These are phyloP conservation scores for Scylla paramamosain DNA, from an alignment of 1,140 invertebrate species.

Conservation along the genomic window DNA sequence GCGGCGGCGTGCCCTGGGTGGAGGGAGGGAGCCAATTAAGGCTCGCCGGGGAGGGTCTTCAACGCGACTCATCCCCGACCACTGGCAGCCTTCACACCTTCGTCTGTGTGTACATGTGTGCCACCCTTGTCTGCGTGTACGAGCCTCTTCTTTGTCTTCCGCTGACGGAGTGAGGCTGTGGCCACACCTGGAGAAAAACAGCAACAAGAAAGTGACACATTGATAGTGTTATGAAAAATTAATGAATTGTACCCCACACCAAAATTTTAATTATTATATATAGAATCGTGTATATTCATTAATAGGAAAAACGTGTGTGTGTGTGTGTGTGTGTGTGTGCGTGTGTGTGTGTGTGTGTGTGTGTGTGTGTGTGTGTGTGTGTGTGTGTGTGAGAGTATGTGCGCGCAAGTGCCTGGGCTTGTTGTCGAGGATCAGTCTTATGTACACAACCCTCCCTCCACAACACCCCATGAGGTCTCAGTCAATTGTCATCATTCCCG, in stretches of 20 bases:
- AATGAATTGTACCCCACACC: too few relatives aligned
- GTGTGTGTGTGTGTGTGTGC: conserved; percentile 31
- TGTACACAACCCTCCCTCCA: background rate
- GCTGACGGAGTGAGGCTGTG: too few relatives aligned
- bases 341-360: conserved; percentile 47
- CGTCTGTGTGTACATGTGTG: background rate
- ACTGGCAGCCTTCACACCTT: background rate
- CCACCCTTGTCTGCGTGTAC: too few relatives aligned
- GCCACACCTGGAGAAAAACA: too few relatives aligned
- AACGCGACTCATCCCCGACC: background rate
- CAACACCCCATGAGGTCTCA: background rate
- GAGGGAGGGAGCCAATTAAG: background rate
- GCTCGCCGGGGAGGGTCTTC: background rate
- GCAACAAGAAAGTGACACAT: too few relatives aligned
- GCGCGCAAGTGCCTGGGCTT: background rate
- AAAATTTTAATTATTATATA: background rate
- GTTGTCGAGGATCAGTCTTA: too few relatives aligned
- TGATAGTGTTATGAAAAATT: too few relatives aligned
- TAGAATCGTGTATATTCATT: background rate
- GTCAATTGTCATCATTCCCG: background rate
- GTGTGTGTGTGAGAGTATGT: background rate
- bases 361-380: conserved; percentile 3
- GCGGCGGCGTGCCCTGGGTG: background rate
- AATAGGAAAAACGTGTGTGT: background rate
- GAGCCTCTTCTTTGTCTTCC: too few relatives aligned